These are phyloP conservation scores for Lordiphosa collinella DNA, from an alignment of 1,140 invertebrate genomes.

Conservation along the genomic window DNA sequence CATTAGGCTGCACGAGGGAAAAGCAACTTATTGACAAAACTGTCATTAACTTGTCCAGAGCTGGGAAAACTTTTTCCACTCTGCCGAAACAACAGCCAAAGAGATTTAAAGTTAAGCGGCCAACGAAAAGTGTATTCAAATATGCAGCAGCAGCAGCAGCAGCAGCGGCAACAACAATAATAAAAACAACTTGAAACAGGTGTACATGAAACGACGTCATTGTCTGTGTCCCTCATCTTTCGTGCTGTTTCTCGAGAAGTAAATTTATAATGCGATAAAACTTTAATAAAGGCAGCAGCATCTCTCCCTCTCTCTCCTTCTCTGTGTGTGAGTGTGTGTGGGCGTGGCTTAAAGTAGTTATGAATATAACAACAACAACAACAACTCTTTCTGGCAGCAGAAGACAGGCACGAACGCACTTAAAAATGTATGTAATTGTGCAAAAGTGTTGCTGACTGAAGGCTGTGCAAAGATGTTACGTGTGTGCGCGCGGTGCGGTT, in stretches of 20 bases:
- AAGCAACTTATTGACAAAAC: conserved; percentile 72
- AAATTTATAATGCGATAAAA: conserved; percentile 78
- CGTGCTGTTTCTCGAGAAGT: too few species aligned
- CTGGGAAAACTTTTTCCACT: conserved; percentile 33
- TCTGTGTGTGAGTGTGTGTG: conserved; percentile 12
- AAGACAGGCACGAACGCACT: conserved; percentile 62
- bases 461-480: conserved; percentile 3
- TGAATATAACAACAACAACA: conserved; percentile 68
- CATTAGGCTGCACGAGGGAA: conserved; percentile 52
- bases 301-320: background rate
- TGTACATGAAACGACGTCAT: conserved; percentile 73
- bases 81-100: conserved; percentile 15
- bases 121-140: conserved; percentile 76
- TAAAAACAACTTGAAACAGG: conserved; percentile 73
- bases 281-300: conserved; percentile 73
- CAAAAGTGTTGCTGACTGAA: conserved; percentile 50
- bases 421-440: conserved; percentile 76
- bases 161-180: conserved; percentile 42
- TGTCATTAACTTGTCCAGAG: conserved; percentile 67
- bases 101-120: conserved; percentile 75
- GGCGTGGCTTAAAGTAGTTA: conserved; percentile 69
- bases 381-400: conserved; percentile 31
- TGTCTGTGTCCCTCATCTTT: conserved; percentile 14
- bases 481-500: conserved; percentile 37
- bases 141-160: conserved; percentile 55